phyloP scores from a whole-genome alignment of 2,113 vertebrate genomes.

The Psophia crepitans region DNA sequence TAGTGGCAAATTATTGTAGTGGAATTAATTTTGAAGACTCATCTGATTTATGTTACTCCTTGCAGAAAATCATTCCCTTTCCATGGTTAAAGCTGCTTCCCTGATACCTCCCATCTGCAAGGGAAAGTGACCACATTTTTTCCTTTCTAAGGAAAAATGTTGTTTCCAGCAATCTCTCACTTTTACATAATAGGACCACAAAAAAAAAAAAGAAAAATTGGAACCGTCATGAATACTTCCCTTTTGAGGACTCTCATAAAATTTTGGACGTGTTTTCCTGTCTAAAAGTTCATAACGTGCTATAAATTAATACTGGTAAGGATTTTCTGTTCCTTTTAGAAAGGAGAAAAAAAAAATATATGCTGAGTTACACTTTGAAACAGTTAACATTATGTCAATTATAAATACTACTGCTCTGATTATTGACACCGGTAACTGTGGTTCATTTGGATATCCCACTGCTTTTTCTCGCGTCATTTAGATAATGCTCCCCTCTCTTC shows the following conservation, averaged over 20 bases:
- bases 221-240: background rate
- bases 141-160: background rate
- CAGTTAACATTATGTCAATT: background rate
- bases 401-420: background rate
- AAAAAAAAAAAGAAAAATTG: background rate
- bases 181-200: background rate
- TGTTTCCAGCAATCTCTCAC: background rate
- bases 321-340: background rate
- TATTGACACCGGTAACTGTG: background rate
- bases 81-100: background rate
- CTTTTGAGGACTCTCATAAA: background rate
- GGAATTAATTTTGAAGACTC: conserved; percentile 39
- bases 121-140: background rate
- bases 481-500: background rate
- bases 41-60: conserved; percentile 54
- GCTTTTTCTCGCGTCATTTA: background rate
- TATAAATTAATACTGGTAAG: background rate
- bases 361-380: background rate
- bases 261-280: background rate
- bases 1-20: background rate
- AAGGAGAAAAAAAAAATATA: background rate
- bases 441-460: background rate
- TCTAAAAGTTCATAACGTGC: background rate
- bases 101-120: conserved; percentile 14
- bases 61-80: conserved; percentile 18